These are phyloP conservation scores for Leptosomus discolor DNA, from an alignment of 2,113 vertebrate genomes.

Conservation along the genomic window DNA sequence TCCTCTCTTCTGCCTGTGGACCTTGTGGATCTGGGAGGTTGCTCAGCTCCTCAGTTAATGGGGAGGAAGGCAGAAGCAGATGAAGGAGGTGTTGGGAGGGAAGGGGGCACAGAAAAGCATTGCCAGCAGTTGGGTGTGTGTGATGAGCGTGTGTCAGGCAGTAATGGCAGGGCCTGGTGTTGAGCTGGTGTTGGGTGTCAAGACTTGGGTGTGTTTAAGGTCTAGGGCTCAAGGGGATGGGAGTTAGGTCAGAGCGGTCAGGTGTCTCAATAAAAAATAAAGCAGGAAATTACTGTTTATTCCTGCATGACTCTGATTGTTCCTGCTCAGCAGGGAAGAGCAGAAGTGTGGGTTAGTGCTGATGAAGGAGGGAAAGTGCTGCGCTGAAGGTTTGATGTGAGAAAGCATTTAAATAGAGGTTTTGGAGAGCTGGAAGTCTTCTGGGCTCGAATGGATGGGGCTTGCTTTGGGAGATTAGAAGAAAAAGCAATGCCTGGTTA, in stretches of 20 bases:
- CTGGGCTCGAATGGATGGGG: rapidly evolving
- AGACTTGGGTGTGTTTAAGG: background rate
- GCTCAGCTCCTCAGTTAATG: background rate
- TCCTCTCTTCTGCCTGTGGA: background rate
- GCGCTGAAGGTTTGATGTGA: background rate
- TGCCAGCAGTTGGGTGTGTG: background rate
- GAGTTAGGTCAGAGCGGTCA: background rate
- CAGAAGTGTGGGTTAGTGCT: background rate
- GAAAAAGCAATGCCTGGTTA: background rate
- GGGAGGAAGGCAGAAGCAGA: background rate
- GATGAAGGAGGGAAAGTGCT: background rate
- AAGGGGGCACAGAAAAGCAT: background rate
- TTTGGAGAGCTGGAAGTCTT: background rate
- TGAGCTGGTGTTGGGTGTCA: background rate
- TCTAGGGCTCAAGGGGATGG: background rate
- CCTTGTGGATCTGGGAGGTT: background rate
- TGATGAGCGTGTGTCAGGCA: background rate
- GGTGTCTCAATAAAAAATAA: background rate
- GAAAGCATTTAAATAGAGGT: background rate
- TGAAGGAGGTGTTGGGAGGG: background rate
- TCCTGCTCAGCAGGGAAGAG: background rate
- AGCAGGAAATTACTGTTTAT: background rate
- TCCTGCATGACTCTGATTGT: background rate
- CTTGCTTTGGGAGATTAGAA: background rate
- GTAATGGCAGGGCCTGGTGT: background rate